Conservation (phyloP, 2,888 invertebrate species). For the Myopa testacea region DNA sequence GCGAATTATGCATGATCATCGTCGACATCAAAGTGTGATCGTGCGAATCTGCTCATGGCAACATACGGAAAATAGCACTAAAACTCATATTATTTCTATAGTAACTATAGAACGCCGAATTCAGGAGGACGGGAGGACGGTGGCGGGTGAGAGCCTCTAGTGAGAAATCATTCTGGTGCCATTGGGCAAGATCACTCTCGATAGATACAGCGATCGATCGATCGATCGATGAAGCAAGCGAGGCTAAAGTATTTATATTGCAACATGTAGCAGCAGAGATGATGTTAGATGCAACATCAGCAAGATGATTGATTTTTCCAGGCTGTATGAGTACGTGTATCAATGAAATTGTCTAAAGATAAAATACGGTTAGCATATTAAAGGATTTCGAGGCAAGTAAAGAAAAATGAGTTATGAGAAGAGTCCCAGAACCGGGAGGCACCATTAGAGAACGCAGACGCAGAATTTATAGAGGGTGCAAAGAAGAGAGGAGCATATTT, state of each 20-base stretch:
- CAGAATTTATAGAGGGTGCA: background rate
- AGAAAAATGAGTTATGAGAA: slow-evolving; percentile 24
- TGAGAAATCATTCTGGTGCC: slow-evolving; percentile 27
- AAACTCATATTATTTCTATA: background rate
- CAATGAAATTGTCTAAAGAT: background rate
- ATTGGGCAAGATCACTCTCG: slow-evolving; percentile 23
- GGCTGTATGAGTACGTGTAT: background rate
- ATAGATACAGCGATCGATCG: background rate
- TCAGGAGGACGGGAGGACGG: background rate
- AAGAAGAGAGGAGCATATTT: background rate
- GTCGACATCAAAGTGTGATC: slow-evolving; percentile 13
- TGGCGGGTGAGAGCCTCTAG: slow-evolving; percentile 20
- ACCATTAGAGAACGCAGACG: background rate
- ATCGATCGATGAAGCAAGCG: slow-evolving; percentile 6
- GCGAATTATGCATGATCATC: slow-evolving; percentile 7
- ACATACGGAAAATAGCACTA: background rate
- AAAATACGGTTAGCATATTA: too few species aligned
- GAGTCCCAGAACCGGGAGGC: slow-evolving; percentile 5
- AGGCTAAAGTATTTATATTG: background rate
- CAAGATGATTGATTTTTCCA: slow-evolving; percentile 14
- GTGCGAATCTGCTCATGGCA: background rate
- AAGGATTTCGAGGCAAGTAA: background rate
- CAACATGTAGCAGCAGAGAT: background rate
- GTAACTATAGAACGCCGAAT: background rate
- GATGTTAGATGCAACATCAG: background rate